Evolutionary conservation across 2,888 invertebrate species (phyloP), one percentile per base, ranked within the genome.

Genomic region (Rotaria sp.): DNA sequence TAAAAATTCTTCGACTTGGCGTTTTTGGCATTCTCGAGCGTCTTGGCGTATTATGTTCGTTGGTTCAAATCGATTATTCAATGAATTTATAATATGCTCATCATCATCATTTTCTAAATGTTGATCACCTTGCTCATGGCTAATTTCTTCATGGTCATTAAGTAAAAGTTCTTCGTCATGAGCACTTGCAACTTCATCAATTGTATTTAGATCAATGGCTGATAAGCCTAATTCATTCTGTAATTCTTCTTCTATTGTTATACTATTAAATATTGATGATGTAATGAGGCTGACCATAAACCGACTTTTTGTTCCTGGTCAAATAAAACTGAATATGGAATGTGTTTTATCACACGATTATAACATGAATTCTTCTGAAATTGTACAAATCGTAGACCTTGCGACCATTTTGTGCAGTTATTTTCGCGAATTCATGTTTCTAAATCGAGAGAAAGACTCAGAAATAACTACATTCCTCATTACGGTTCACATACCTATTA

Each of bases 211-310:
- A 59, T 50, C 84, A 26, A 5, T 15, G 18, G 84, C n/a, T 84
- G 38, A 15, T 50, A 26, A 1, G 18, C 26, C 38, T 84, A 84
- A 84, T 48, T 26, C 84, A 10, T 35, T 50, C 21, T 26, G 8
- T 45, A 84, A 15, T 48, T 84, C 84, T n/a, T 59, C n/a, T 59
- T 59, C 59, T 59, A 26, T 59, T n/a, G 59, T n/a, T 59, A 59
- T n/a, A 59, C 15, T n/a, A n/a, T 59, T 30, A 26, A 59, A 59
- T 13, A 59, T 59, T 3, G 59, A 59, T 8, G n/a, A 50, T 26
- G 45, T n/a, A 84, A 50, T 10, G 50, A 50, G 3, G 50, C 26
- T 26, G 50, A 84, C 24, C 24, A 11, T 45, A 84, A 45, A 48
- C 84, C 84, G 7, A 38, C 7, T 84, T 84, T 84, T 50, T 24